Base-by-base conservation (phyloP, 2,888 invertebrate species). In the Julus scanicus region DNA sequence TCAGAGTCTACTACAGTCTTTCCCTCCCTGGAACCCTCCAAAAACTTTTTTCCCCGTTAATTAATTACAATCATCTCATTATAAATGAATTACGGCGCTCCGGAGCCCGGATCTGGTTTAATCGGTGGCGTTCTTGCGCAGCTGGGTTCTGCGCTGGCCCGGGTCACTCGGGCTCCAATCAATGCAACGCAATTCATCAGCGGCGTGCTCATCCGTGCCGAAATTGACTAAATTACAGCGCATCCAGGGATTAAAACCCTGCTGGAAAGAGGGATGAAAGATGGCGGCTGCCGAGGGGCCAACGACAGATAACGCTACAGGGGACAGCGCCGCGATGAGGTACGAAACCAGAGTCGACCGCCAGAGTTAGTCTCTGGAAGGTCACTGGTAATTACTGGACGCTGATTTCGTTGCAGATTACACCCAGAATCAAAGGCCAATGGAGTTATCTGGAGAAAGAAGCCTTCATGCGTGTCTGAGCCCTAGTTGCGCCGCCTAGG, bases 381-480 rank as follows among this genome's bases (percentile, higher is more conserved):
- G 71, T 71, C 71, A 71, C n/a, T 71, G 71, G 71, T 71, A 71
- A 71, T 71, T 71, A 71, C 71, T 71, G 71, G 71, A 71, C 71
- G 20, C 71, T 71, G 71, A 71, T 71, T 20, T 71, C 20, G 20
- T 20, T 29, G 71, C 71, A 20, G 71, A 71, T 71, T 71, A 71
- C 20, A 29, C 20, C 71, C 29, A 1, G 71, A 71, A 71, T 63
- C 63, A 63, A 63, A 71, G 71, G 20, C 20, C 20, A 71, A 71
- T 71, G 71, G 71, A 71, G 71, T 71, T 20, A 71, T 71, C 71
- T 29, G 29, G 71, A n/a, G 29, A 29, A 9, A 20, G 0, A 20
- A 6, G 29, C 71, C 29, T 4, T 71, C 71, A 71, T 71, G 71
- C 71, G 29, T 71, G 71, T 20, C 20, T 71, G 29, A 8, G 17